Conservation (phyloP, 2,113 vertebrate species). For the Labrus mixtus region DNA sequence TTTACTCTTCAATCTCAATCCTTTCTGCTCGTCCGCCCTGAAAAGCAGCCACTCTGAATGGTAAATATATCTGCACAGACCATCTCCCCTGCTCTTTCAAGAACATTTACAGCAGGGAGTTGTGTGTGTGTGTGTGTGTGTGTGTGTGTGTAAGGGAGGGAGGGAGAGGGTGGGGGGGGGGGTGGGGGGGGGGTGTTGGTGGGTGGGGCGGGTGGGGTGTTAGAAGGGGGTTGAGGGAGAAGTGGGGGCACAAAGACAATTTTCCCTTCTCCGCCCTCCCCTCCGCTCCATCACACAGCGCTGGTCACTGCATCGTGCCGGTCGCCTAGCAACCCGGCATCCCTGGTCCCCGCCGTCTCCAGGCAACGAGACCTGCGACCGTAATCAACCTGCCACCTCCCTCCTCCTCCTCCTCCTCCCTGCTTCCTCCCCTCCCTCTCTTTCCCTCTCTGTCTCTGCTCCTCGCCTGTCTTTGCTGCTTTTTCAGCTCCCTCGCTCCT, state of each 20-base stretch:
- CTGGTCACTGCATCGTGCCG: slow-evolving; percentile 82
- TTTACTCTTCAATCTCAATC: slow-evolving; percentile 62
- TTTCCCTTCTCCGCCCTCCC: slow-evolving; percentile 73
- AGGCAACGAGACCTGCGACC: slow-evolving; percentile 86
- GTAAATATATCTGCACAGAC: slow-evolving; percentile 71
- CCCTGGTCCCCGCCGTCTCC: slow-evolving; percentile 83
- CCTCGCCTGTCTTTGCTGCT: slow-evolving; percentile 56
- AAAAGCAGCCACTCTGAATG: slow-evolving; percentile 66
- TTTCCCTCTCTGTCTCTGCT: slow-evolving; percentile 45
- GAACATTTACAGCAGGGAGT: slow-evolving; percentile 70
- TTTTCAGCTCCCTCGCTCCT: slow-evolving; percentile 53
- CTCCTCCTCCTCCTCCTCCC: slow-evolving; percentile 40
- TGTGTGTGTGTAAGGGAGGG: background rate
- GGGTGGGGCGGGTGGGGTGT: background rate
- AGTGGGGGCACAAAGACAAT: slow-evolving; percentile 78
- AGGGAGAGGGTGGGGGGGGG: background rate
- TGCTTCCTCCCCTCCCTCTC: slow-evolving; percentile 55
- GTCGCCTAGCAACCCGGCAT: slow-evolving; percentile 86
- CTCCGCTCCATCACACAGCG: slow-evolving; percentile 81
- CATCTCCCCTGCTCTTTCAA: slow-evolving; percentile 69
- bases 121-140: background rate
- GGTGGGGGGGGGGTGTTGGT: slow-evolving; percentile 3
- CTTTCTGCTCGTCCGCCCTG: slow-evolving; percentile 57
- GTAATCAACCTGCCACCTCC: slow-evolving; percentile 84
- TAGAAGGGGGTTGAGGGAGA: too few relatives aligned